Percentiles rank a stretch among this genome's conserved stretches.
phyloP scores from a whole-genome alignment of 1,140 invertebrate species.

The Papilio machaon region DNA sequence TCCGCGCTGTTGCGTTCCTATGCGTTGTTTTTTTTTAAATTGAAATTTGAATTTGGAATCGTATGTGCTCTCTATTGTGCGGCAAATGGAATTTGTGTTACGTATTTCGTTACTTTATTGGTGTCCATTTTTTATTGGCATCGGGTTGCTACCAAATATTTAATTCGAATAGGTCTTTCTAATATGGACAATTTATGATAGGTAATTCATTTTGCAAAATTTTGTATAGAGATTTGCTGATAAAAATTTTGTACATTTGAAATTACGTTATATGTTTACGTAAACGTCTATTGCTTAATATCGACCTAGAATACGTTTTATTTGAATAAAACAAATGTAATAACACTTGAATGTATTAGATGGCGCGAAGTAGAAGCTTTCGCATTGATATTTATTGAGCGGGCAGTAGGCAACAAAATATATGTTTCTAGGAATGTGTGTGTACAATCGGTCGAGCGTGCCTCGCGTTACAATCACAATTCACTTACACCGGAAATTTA shows the following conservation, averaged over 20 bases:
- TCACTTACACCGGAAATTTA: slow-evolving; percentile 79
- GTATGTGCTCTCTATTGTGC: slow-evolving; percentile 78
- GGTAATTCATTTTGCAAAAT: slow-evolving; percentile 61
- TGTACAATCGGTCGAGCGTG: slow-evolving; percentile 76
- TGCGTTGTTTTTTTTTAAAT: slow-evolving; percentile 70
- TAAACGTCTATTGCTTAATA: slow-evolving; percentile 44
- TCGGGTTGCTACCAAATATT: slow-evolving; percentile 23
- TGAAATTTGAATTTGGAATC: slow-evolving; percentile 77
- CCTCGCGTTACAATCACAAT: slow-evolving; percentile 60
- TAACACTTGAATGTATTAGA: slow-evolving; percentile 33
- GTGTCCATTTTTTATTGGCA: slow-evolving; percentile 50
- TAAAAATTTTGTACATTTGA: slow-evolving; percentile 45
- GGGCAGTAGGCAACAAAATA: slow-evolving; percentile 53
- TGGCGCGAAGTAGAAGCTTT: slow-evolving; percentile 37
- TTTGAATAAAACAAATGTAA: slow-evolving; percentile 41
- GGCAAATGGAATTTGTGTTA: slow-evolving; percentile 74
- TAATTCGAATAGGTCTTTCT: slow-evolving; percentile 29
- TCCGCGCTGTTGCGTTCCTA: slow-evolving; percentile 64
- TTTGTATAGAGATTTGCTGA: slow-evolving; percentile 64
- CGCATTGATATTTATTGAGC: slow-evolving; percentile 48
- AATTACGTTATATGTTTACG: slow-evolving; percentile 50
- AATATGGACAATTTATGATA: slow-evolving; percentile 46
- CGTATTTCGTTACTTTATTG: slow-evolving; percentile 58
- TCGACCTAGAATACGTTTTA: slow-evolving; percentile 48
- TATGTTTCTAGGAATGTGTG: slow-evolving; percentile 65